A percentile compares a stretch with the other conserved stretches of the same genome.
These are phyloP conservation scores for Agapornis roseicollis DNA, from an alignment of 2,113 vertebrate genomes.

Conservation along the genomic window DNA sequence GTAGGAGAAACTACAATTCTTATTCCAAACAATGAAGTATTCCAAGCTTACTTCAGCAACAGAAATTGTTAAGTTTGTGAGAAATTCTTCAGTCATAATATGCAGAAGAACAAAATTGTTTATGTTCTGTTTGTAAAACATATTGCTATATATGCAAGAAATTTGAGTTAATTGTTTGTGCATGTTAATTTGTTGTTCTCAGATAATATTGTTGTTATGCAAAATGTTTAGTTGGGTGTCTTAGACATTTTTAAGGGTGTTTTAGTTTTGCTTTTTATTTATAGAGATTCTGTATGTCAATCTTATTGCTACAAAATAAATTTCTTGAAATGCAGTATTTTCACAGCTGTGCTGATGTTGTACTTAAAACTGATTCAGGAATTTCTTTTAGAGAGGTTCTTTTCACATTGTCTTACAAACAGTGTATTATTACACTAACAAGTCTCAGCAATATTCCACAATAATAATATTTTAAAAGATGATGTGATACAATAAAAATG, in stretches of 20 bases:
- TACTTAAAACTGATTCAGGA: neutral
- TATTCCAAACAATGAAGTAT: neutral
- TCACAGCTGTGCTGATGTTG: neutral
- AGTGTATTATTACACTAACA: neutral
- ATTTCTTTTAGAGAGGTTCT: neutral
- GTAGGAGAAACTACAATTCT: neutral
- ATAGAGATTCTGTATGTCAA: neutral
- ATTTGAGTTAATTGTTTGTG: fast-evolving
- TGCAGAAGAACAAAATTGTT: neutral
- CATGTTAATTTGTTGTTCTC: neutral
- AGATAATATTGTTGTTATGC: neutral
- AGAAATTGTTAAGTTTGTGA: neutral
- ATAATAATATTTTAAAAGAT: neutral
- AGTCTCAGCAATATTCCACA: neutral
- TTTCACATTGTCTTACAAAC: neutral
- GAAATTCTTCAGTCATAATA: neutral
- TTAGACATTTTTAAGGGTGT: neutral
- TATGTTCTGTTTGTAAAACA: neutral
- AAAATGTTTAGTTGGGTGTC: neutral
- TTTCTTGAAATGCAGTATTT: neutral
- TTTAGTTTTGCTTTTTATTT: neutral
- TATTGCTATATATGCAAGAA: neutral
- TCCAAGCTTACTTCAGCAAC: neutral
- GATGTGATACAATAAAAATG: neutral
- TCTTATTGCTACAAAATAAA: neutral